Percentiles rank a stretch among this genome's conserved stretches.
Evolutionary conservation across 1,140 invertebrate species (phyloP).

Genomic region (Stenopsyche tienmushanensis): DNA sequence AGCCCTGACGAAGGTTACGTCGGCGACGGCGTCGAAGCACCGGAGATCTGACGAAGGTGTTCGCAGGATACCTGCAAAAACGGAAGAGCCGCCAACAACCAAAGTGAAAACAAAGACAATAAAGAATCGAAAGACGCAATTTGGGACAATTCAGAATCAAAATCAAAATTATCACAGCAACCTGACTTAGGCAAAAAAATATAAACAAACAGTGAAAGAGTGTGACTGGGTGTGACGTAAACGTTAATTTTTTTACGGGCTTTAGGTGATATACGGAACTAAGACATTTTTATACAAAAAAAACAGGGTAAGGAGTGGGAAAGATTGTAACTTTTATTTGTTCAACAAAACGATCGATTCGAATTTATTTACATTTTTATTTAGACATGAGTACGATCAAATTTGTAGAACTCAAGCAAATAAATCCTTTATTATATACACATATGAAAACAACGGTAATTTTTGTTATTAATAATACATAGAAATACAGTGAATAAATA

Average conservation of each 20-base stretch:
- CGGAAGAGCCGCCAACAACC: background rate
- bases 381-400: too few species aligned
- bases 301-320: constrained; percentile 24
- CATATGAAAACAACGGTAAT: too few species aligned
- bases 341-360: too few species aligned
- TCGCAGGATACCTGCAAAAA: constrained; percentile 47
- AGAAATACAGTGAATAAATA: background rate
- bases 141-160: constrained; percentile 30
- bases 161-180: constrained; percentile 11
- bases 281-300: constrained; percentile 14
- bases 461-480: constrained; percentile 24
- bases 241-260: background rate
- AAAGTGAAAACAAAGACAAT: constrained; percentile 30
- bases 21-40: constrained; percentile 64
- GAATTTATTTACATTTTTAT: too few species aligned
- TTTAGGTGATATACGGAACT: background rate
- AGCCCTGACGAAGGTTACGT: constrained; percentile 87
- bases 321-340: constrained; percentile 9
- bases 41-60: constrained; percentile 65
- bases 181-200: constrained; percentile 28
- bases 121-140: constrained; percentile 34
- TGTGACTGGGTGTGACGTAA: background rate
- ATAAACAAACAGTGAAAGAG: constrained; percentile 4
- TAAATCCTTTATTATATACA: too few species aligned
- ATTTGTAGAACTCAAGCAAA: too few species aligned